Percentiles rank a stretch among this genome's conserved stretches.
Conservation (phyloP, 2,797 vertebrate species). For the Rhyacichthys aspro region DNA sequence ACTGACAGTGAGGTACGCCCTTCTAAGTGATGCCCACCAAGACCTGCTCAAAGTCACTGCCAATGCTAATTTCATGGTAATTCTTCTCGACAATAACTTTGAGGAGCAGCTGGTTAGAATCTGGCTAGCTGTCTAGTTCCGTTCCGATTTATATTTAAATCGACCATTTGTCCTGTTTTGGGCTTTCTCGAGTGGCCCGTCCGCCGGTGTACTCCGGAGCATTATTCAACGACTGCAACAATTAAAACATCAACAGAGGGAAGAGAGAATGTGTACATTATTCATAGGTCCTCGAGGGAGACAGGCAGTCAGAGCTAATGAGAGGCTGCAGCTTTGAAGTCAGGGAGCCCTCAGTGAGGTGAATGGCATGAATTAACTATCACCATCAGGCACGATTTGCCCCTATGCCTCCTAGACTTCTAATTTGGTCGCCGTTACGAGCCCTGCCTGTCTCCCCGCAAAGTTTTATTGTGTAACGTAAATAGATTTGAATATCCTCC, state of each 20-base stretch:
- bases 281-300: constrained; percentile 70
- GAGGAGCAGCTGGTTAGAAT: constrained; percentile 23
- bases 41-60: constrained; percentile 19
- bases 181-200: constrained; percentile 26
- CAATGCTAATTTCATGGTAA: constrained; percentile 48
- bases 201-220: constrained; percentile 33
- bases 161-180: constrained; percentile 23
- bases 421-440: constrained; percentile 43
- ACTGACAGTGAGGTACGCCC: constrained; percentile 21
- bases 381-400: constrained; percentile 56
- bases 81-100: constrained; percentile 23
- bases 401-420: constrained; percentile 28
- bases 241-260: constrained; percentile 76
- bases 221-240: constrained; percentile 69
- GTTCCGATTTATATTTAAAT: constrained; percentile 35
- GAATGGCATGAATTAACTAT: constrained; percentile 72
- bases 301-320: constrained; percentile 70
- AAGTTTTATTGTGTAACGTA: constrained; percentile 35
- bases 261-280: constrained; percentile 65
- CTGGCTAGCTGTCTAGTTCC: constrained; percentile 30
- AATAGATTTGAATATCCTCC: constrained; percentile 33
- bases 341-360: constrained; percentile 56
- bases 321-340: constrained; percentile 77
- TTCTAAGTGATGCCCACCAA: constrained; percentile 17
- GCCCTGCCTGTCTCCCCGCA: constrained; percentile 24